Evolutionary conservation across 2,797 vertebrate genomes (phyloP).

Genomic region (Dallia pectoralis): DNA sequence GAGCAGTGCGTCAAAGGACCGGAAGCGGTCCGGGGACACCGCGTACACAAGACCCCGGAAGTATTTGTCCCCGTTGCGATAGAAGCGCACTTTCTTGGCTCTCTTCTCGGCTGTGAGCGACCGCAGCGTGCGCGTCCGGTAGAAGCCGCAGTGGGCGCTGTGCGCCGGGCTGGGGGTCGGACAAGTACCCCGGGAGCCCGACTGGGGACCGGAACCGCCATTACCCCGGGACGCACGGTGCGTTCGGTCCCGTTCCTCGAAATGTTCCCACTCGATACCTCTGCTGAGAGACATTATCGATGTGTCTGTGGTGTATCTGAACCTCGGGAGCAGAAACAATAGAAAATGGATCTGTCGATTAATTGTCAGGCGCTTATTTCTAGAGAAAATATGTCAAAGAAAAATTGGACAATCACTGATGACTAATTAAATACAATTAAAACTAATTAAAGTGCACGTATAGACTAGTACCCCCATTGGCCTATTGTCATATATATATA

Average conservation of each 20-base stretch:
- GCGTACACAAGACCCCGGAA: constrained; percentile 95
- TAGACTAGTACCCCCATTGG: constrained; percentile 19
- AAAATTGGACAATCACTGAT: not conserved
- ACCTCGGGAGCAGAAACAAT: not conserved
- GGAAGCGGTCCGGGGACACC: constrained; percentile 90
- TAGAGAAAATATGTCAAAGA: not conserved
- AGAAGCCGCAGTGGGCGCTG: constrained; percentile 97
- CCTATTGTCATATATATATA: constrained; percentile 1
- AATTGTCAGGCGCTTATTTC: constrained; percentile 17
- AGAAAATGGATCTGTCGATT: not conserved
- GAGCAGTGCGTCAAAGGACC: constrained; percentile 93
- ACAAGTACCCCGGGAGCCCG: constrained; percentile 82
- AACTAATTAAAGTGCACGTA: constrained; percentile 36
- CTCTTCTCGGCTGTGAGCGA: constrained; percentile 93
- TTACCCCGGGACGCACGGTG: constrained; percentile 70
- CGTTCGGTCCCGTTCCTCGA: constrained; percentile 89
- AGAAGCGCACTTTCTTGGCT: constrained; percentile 94
- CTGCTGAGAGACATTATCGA: constrained; percentile 73
- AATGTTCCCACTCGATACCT: constrained; percentile 93
- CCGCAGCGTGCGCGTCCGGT: constrained; percentile 94
- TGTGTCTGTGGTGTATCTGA: not conserved
- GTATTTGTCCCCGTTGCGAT: constrained; percentile 95
- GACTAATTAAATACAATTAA: not conserved
- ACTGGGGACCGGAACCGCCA: constrained; percentile 71
- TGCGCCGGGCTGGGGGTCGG: constrained; percentile 92